Evolutionary conservation across 2,113 vertebrate species (phyloP).

Genomic region (Puntigrus tetrazona): DNA sequence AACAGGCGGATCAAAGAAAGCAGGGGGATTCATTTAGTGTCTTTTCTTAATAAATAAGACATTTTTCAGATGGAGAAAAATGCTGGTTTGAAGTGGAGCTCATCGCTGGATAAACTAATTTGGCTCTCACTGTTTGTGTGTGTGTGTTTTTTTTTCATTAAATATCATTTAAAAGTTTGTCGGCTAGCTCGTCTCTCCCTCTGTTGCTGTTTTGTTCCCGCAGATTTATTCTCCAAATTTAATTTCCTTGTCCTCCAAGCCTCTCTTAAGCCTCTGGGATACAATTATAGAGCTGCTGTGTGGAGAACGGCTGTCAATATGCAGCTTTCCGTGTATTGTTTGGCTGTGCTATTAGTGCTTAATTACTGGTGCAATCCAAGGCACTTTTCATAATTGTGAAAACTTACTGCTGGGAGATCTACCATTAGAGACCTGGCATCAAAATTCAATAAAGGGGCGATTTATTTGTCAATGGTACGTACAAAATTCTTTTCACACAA

Average conservation of each 20-base stretch:
- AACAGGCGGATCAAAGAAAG: constrained; percentile 10
- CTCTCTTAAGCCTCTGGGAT: constrained; percentile 56
- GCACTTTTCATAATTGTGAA: constrained; percentile 39
- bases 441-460: constrained; percentile 55
- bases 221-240: constrained; percentile 51
- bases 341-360: constrained; percentile 47
- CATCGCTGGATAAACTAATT: constrained; percentile 45
- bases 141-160: constrained; percentile 40
- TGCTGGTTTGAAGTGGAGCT: not conserved
- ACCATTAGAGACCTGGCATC: constrained; percentile 34
- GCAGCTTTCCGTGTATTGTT: constrained; percentile 45
- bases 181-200: constrained; percentile 32
- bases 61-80: constrained; percentile 26
- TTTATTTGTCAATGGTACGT: constrained; percentile 49
- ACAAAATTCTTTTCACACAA: constrained; percentile 56
- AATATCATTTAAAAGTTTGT: constrained; percentile 53
- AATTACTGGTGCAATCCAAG: constrained; percentile 50
- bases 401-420: constrained; percentile 35
- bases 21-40: constrained; percentile 14
- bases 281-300: constrained; percentile 48
- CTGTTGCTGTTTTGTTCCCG: constrained; percentile 36
- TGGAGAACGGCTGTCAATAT: constrained; percentile 51
- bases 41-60: constrained; percentile 37
- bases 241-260: constrained; percentile 53
- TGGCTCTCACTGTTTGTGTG: constrained; percentile 9